These are phyloP conservation scores for Anisognathus igniventris DNA, from an alignment of 2,797 vertebrate species.

Conservation along the genomic window DNA sequence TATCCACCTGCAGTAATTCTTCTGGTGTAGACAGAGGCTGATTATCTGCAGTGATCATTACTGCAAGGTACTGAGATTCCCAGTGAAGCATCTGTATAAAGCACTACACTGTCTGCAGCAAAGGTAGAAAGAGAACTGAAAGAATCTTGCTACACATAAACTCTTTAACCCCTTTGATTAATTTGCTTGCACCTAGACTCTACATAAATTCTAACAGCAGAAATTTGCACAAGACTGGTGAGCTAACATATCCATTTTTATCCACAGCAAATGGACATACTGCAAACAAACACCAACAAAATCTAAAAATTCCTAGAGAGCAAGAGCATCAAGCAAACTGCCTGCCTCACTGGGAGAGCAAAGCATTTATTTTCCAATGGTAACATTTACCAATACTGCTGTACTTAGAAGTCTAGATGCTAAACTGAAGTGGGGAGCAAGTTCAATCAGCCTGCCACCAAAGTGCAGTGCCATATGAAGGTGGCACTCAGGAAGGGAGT, in stretches of 20 bases:
- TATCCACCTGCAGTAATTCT: not conserved
- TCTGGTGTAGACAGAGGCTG: not conserved
- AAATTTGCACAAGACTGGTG: not conserved
- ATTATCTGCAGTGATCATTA: conserved; percentile 33
- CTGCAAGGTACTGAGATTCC: not conserved
- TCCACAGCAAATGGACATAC: not conserved
- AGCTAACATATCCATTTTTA: not conserved
- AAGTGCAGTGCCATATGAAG: not conserved
- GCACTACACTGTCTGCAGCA: not conserved
- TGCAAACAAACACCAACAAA: not conserved
- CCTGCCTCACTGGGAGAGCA: not conserved
- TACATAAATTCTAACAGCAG: not conserved
- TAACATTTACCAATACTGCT: not conserved
- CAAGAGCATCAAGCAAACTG: not conserved
- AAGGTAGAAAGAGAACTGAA: not conserved
- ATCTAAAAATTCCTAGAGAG: not conserved
- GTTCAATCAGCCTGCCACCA: not conserved
- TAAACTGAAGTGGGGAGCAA: not conserved
- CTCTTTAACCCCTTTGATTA: not conserved
- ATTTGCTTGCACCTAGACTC: not conserved
- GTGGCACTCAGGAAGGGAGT: not conserved
- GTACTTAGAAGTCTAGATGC: not conserved
- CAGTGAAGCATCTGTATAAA: not conserved
- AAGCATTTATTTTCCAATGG: not conserved
- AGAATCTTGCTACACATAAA: not conserved